Evolutionary conservation across 2,113 vertebrate species (phyloP).

Genomic region (Euleptes europaea): DNA sequence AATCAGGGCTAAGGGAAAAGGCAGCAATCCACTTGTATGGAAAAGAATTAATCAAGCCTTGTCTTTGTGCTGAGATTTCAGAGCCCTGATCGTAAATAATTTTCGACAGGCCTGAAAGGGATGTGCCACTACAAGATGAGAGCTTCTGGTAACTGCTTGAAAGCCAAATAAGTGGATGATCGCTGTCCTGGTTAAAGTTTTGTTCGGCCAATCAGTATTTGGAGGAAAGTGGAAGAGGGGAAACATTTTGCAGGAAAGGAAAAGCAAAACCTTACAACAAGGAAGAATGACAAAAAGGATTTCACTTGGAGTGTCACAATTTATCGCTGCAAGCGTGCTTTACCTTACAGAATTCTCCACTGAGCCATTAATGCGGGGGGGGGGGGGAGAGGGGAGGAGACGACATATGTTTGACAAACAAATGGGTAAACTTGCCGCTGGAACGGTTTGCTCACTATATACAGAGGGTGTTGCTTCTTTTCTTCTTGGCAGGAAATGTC

Average conservation of each 20-base stretch:
- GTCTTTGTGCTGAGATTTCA: constrained; percentile 38
- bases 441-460: constrained; percentile 45
- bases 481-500: constrained; percentile 45
- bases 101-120: constrained; percentile 54
- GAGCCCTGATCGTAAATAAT: constrained; percentile 34
- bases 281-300: constrained; percentile 28
- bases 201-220: constrained; percentile 26
- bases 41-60: constrained; percentile 27
- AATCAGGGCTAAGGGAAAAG: constrained; percentile 36
- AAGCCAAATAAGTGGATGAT: not conserved
- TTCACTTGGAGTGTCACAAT: constrained; percentile 45
- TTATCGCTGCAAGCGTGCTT: constrained; percentile 46
- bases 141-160: constrained; percentile 25
- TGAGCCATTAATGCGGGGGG: constrained; percentile 42
- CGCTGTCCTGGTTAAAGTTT: constrained; percentile 34
- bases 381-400: constrained; percentile 36
- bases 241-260: constrained; percentile 30
- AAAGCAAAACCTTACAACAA: constrained; percentile 28
- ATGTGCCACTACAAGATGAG: not conserved
- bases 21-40: constrained; percentile 22
- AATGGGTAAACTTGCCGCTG: constrained; percentile 42
- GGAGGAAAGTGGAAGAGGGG: constrained; percentile 43
- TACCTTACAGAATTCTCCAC: constrained; percentile 57
- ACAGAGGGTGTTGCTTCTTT: constrained; percentile 36
- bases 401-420: constrained; percentile 46